Evolutionary conservation across 2,888 invertebrate species (phyloP).

Genomic region (Cabera pusaria): DNA sequence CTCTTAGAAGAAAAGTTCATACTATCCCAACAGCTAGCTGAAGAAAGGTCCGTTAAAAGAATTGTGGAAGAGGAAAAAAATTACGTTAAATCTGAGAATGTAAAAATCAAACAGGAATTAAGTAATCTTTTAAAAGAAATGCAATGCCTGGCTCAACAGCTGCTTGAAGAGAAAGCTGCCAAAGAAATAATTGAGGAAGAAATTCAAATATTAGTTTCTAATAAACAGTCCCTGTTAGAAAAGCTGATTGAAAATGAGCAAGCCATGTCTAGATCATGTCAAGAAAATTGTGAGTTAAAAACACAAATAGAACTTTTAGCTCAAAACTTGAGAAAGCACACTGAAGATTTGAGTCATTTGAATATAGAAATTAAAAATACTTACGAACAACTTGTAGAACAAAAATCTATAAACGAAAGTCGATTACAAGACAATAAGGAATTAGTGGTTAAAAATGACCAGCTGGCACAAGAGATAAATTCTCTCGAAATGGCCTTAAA

Average conservation of each 20-base stretch:
- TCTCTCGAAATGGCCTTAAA: conserved; percentile 1
- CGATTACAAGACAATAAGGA: conserved; percentile 13
- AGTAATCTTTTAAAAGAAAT: conserved; percentile 37
- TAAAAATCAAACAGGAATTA: conserved; percentile 29
- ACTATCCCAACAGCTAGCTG: conserved; percentile 6
- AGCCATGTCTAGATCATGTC: conserved; percentile 11
- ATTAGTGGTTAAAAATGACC: neutral
- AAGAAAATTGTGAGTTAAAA: conserved; percentile 18
- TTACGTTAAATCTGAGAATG: conserved; percentile 28
- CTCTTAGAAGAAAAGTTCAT: conserved; percentile 1
- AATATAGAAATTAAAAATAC: conserved; percentile 10
- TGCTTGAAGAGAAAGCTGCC: conserved; percentile 45
- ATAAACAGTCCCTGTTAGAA: conserved; percentile 34
- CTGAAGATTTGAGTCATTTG: neutral
- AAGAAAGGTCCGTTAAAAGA: neutral
- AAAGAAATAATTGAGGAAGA: conserved; percentile 46
- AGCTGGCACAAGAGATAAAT: neutral
- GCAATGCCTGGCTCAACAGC: conserved; percentile 46
- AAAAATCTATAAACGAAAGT: conserved; percentile 11
- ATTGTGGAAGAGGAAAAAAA: conserved; percentile 30
- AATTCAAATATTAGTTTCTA: conserved; percentile 33
- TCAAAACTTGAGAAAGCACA: conserved; percentile 7
- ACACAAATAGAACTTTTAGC: conserved; percentile 11
- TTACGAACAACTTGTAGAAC: conserved; percentile 13
- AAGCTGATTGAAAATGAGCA: conserved; percentile 19